Percentiles rank a stretch among this genome's conserved stretches.
These are phyloP conservation scores for Catharus minimus DNA, from an alignment of 2,113 vertebrate species.

Conservation along the genomic window DNA sequence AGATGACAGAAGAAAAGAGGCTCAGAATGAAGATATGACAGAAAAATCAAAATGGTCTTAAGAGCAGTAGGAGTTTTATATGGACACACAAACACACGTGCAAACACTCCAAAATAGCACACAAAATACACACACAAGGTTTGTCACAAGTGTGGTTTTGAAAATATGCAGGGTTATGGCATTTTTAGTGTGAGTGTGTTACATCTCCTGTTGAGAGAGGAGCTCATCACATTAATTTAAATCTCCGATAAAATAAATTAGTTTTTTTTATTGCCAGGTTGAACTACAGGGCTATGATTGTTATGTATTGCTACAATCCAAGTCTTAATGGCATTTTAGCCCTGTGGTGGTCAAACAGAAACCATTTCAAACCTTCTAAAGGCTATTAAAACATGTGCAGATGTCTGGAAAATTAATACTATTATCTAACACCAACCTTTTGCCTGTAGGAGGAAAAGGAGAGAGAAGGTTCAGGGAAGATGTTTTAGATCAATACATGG, in stretches of 20 bases:
- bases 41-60: not conserved
- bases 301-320: constrained; percentile 74
- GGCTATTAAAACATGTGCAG: constrained; percentile 80
- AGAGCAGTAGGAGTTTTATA: not conserved
- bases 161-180: not conserved
- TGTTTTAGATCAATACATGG: constrained; percentile 71
- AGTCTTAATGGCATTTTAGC: constrained; percentile 78
- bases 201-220: constrained; percentile 19
- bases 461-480: constrained; percentile 67
- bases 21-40: not conserved
- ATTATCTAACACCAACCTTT: constrained; percentile 78
- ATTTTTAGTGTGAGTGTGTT: constrained; percentile 7
- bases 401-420: constrained; percentile 83
- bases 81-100: not conserved
- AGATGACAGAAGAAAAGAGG: not conserved
- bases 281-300: constrained; percentile 59
- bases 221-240: constrained; percentile 68
- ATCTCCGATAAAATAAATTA: constrained; percentile 72
- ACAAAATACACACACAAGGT: not conserved
- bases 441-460: constrained; percentile 72
- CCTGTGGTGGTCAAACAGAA: constrained; percentile 76
- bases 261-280: constrained; percentile 67
- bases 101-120: not conserved
- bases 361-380: constrained; percentile 74
- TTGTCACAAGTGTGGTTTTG: not conserved